Conservation (phyloP, 2,113 vertebrate species). For the Natator depressus region DNA sequence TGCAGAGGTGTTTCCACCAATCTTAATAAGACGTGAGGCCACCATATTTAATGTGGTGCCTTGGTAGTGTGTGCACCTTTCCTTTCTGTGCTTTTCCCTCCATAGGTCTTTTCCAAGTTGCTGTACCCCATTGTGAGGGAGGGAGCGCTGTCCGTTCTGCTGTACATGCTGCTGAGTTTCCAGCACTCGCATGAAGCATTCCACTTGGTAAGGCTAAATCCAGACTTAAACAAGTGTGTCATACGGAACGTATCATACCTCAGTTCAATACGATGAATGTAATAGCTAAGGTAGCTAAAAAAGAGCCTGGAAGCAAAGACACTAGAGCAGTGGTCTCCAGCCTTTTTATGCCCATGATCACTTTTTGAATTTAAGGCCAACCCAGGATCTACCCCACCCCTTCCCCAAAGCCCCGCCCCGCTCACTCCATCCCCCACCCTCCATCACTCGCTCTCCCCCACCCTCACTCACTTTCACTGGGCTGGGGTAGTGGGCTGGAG, state of each 20-base stretch:
- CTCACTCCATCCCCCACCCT: too few species aligned
- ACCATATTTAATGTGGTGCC: neutral
- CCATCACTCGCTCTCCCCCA: too few species aligned
- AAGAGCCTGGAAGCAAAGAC: neutral
- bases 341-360: too few species aligned
- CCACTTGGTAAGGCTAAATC: conserved; percentile 81
- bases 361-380: too few species aligned
- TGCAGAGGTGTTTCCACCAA: neutral
- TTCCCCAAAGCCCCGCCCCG: too few species aligned
- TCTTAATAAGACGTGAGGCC: neutral
- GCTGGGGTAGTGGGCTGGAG: too few species aligned
- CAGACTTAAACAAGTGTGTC: neutral
- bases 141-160: conserved; percentile 80
- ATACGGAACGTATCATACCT: rapidly evolving
- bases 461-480: too few species aligned
- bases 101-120: conserved; percentile 85
- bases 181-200: conserved; percentile 88
- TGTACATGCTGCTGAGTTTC: conserved; percentile 87
- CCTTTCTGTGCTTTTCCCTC: neutral
- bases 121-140: conserved; percentile 84
- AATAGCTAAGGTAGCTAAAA: neutral
- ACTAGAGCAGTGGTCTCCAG: too few species aligned
- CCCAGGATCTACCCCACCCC: too few species aligned
- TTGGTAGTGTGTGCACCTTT: neutral
- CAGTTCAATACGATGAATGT: rapidly evolving